A percentile compares a stretch with the other conserved stretches of the same genome.
Conservation (phyloP, 1,140 invertebrate genomes). For the Asbolus verrucosus region DNA sequence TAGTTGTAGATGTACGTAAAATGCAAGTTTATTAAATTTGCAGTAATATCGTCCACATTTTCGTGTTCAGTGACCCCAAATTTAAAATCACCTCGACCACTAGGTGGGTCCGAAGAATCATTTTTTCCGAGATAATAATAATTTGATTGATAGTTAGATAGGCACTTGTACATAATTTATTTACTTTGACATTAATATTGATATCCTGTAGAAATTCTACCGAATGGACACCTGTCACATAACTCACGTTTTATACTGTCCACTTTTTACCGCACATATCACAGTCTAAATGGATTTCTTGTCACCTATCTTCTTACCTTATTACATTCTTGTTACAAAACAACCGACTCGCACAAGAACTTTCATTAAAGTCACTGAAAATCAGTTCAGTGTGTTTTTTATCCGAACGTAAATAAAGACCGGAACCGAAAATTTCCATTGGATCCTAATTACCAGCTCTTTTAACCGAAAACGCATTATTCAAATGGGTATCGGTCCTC, state of each 20-base stretch:
- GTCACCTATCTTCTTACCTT: constrained; percentile 11
- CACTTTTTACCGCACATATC: constrained; percentile 26
- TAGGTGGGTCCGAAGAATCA: constrained; percentile 4
- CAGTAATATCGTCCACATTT: neutral
- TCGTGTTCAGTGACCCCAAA: neutral
- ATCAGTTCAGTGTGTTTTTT: too few relatives aligned
- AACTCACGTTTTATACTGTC: constrained; percentile 24
- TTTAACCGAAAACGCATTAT: constrained; percentile 29
- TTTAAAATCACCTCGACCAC: constrained; percentile 7
- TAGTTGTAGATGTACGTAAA: too few relatives aligned
- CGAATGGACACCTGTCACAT: constrained; percentile 32
- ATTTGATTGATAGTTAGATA: constrained; percentile 33
- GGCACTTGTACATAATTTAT: constrained; percentile 26
- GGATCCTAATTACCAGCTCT: constrained; percentile 22
- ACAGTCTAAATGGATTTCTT: constrained; percentile 29
- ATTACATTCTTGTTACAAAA: constrained; percentile 32
- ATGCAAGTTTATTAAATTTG: too few relatives aligned
- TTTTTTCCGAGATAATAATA: constrained; percentile 15
- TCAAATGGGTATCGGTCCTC: constrained; percentile 10
- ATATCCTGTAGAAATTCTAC: constrained; percentile 26
- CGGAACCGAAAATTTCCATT: constrained; percentile 17
- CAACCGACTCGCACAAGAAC: constrained; percentile 8
- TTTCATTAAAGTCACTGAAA: constrained; percentile 14
- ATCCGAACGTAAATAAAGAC: too few relatives aligned
- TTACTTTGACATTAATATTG: constrained; percentile 37